Conservation (phyloP, 2,888 invertebrate genomes). For the Tetragonisca angustula region DNA sequence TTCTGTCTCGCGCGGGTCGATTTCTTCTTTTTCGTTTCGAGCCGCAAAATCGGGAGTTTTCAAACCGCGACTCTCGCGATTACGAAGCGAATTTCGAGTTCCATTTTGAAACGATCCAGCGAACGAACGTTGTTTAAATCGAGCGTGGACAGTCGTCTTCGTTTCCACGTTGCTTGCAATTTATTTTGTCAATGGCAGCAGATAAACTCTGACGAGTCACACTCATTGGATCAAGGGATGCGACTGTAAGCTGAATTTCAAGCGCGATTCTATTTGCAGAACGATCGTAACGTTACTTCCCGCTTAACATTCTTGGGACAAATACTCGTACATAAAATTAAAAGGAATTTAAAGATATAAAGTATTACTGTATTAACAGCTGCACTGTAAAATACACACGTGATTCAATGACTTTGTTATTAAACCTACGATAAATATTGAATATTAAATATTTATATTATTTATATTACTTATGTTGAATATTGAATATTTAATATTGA, state of each 20-base stretch:
- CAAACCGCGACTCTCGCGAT: constrained; percentile 15
- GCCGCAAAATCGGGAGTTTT: neutral
- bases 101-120: constrained; percentile 53
- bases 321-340: no score
- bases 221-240: neutral
- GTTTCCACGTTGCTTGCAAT: neutral
- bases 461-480: no score
- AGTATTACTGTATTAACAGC: no score
- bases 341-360: no score
- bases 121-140: constrained; percentile 34
- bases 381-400: no score
- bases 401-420: no score
- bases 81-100: constrained; percentile 62
- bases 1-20: constrained; percentile 15
- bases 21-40: neutral
- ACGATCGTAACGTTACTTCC: no score
- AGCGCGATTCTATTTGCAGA: no score
- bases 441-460: no score
- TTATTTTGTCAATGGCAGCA: neutral
- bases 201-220: neutral
- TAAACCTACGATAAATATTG: no score
- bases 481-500: no score
- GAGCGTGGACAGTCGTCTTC: constrained; percentile 24
- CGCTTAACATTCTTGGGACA: no score
- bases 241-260: neutral